Evolutionary conservation across 2,888 invertebrate species (phyloP), one percentile per base, ranked within the genome.

Genomic region (Sinelater perroti): DNA sequence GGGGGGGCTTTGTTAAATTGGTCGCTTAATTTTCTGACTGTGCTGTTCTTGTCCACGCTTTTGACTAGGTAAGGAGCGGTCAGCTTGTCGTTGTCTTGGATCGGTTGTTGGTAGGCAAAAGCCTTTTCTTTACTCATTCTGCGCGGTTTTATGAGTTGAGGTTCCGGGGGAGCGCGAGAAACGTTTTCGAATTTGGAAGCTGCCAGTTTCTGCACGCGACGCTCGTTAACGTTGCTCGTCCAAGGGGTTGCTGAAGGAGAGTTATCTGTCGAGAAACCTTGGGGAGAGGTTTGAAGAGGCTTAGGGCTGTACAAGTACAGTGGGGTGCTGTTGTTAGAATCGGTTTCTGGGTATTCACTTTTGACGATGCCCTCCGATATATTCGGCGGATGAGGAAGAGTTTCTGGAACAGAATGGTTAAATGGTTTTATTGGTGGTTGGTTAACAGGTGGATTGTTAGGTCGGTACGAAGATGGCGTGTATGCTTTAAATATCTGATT

Each of bases 161-260:
- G 30, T 16, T 47, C 47, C 26, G 47, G 44, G 45, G 20, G 52
- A 66, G 73, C 74, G 40, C 52, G 16, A 13, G 10, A 14, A 18
- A 14, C 57, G 36, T 71, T 68, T 65, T 86, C 86, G 66, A 85
- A 86, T 73, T 82, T 85, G 14, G 81, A 78, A 0, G 83, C 81
- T 13, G 83, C 82, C 18, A 82, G 74, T 65, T 80, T 82, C 11
- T 83, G 73, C 3, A 82, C 81, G 60, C 83, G 79, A 40, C 80
- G 80, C 33, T 82, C 81, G 10, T 68, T 72, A 30, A 74, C 1
- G 76, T 72, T 20, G 78, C 28, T 40, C 1, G 78, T 73, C 86
- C 86, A 86, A 11, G 76, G 84, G 36, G 78, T 59, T 20, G 66
- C 44, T 1, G 63, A 63, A 0, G 66, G 56, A 1, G 60, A 50